Evolutionary conservation across 1,140 invertebrate genomes (phyloP), one percentile per base, ranked within the genome.

Genomic region (Drosophila watanabei): DNA sequence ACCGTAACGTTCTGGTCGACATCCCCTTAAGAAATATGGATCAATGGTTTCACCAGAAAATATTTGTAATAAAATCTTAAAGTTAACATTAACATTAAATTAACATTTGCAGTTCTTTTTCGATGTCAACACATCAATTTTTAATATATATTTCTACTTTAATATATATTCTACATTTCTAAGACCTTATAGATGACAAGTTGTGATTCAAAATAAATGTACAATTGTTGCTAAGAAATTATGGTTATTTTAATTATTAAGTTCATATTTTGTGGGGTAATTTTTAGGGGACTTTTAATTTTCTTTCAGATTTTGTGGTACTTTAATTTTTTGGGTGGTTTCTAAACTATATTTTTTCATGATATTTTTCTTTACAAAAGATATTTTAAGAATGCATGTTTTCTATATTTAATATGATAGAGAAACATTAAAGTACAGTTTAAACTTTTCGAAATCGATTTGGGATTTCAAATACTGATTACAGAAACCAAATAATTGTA

Each of bases 1-100:
- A 39, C 32, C 63, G 39, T 46, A 71, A 48, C 63, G 68, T 71
- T 71, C 39, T 69, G 63, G 68, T 69, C 33, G 63, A 45, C 13
- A 54, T 54, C 39, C 68, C 10, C 52, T 56, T 11, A 5, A 45
- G 37, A 64, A 65, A 70, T 52, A 70, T 52, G 32, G 68, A 69
- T 56, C 39, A 69, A 39, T 48, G 49, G 46, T 69, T 71, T 8
- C 39, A 28, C 24, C 52, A 58, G n/a, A 2, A 52, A 18, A 52
- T 52, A 52, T 33, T 33, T 18, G 11, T 33, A 52, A 33, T 18
- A 52, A 18, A 10, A 52, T 18, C 49, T 18, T 52, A 43, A 2
- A 61, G 4, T 39, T 13, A 30, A 30, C 33, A n/a, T n/a, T n/a
- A n/a, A n/a, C n/a, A n/a, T n/a, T n/a, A n/a, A n/a, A n/a, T 39